These are phyloP conservation scores for Capreolus pygargus DNA, from an alignment of 2,113 vertebrate genomes.

Conservation along the genomic window DNA sequence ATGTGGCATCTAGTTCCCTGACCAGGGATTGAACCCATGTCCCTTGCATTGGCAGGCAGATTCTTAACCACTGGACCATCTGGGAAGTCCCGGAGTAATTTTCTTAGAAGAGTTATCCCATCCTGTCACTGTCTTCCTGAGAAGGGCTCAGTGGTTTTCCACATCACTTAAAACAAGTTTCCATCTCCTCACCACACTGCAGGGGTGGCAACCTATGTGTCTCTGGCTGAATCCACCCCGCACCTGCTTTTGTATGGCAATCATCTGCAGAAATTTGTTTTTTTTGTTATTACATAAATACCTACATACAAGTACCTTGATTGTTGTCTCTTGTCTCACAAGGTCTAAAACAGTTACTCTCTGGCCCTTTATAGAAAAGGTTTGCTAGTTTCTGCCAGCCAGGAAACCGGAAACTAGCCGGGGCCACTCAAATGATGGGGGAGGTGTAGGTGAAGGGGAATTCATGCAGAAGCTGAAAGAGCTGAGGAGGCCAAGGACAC, in stretches of 20 bases:
- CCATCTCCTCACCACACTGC: not conserved
- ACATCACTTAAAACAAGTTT: not conserved
- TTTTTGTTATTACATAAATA: not conserved
- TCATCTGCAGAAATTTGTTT: not conserved
- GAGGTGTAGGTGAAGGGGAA: no score
- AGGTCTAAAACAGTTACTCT: slow-evolving; percentile 9
- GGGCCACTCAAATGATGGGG: not conserved
- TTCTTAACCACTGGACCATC: not conserved
- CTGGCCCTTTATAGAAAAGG: not conserved
- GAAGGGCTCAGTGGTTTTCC: not conserved
- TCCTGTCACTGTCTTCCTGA: not conserved
- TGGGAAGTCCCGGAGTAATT: not conserved
- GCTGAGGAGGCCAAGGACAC: not conserved
- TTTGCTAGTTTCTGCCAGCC: not conserved
- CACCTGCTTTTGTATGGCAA: not conserved
- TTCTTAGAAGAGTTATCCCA: not conserved
- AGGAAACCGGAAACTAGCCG: not conserved
- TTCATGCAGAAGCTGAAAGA: not conserved
- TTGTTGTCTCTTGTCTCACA: not conserved
- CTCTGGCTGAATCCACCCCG: not conserved
- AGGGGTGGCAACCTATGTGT: not conserved
- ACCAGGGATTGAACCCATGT: not conserved
- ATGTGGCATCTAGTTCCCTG: not conserved
- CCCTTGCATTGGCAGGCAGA: not conserved
- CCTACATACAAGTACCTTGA: not conserved